These are phyloP conservation scores for Limnephilus auricula DNA, from an alignment of 2,888 invertebrate species.

Conservation along the genomic window DNA sequence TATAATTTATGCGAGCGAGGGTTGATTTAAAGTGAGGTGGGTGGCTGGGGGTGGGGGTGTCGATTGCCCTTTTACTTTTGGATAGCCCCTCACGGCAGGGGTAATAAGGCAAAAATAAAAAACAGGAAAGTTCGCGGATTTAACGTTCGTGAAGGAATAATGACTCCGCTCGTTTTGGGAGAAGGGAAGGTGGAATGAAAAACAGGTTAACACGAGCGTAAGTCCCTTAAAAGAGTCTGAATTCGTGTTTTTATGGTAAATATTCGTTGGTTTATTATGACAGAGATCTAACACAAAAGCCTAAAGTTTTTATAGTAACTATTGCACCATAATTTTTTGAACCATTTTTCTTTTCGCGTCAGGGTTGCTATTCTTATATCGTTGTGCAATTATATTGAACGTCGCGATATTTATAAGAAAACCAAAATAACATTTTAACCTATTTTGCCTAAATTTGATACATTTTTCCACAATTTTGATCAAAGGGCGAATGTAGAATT, in stretches of 20 bases:
- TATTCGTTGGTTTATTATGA: background rate
- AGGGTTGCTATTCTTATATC: too few relatives aligned
- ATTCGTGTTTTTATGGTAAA: background rate
- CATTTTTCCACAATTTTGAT: too few relatives aligned
- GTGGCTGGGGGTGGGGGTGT: conserved; percentile 50
- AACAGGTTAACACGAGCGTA: conserved; percentile 25
- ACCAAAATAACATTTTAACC: too few relatives aligned
- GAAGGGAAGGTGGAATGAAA: conserved; percentile 38
- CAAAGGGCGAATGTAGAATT: too few relatives aligned
- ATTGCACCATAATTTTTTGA: background rate
- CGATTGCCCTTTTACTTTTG: conserved; percentile 54
- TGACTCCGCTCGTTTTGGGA: conserved; percentile 45
- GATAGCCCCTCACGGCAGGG: conserved; percentile 53
- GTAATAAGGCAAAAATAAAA: conserved; percentile 61
- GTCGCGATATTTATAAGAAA: too few relatives aligned
- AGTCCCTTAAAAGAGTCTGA: conserved; percentile 24
- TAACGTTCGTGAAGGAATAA: conserved; percentile 42
- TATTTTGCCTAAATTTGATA: too few relatives aligned
- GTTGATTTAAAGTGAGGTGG: conserved; percentile 49
- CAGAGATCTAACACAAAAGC: background rate
- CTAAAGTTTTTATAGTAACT: background rate
- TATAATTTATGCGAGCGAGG: conserved; percentile 65
- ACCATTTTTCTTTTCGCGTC: background rate
- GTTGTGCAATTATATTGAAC: too few relatives aligned
- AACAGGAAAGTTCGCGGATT: conserved; percentile 51